Evolutionary conservation across 2,113 vertebrate genomes (phyloP).

Genomic region (Calonectris borealis): DNA sequence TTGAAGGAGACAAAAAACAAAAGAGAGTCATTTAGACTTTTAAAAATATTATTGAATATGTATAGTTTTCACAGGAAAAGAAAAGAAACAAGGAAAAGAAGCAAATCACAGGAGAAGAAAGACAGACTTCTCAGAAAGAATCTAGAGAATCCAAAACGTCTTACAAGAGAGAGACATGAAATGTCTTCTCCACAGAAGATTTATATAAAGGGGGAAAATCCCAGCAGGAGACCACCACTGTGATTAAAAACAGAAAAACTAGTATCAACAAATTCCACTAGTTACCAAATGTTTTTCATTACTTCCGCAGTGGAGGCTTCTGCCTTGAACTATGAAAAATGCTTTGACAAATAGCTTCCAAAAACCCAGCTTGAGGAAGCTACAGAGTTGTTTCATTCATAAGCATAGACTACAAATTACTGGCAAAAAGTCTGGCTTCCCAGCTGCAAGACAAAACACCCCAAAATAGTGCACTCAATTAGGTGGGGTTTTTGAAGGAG

Average conservation of each 20-base stretch:
- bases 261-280: slow-evolving; percentile 47
- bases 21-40: background rate
- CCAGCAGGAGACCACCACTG: slow-evolving; percentile 52
- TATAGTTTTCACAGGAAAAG: background rate
- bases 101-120: background rate
- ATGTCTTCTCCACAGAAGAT: slow-evolving; percentile 8
- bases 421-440: slow-evolving; percentile 45
- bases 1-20: background rate
- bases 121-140: background rate
- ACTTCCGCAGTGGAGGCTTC: slow-evolving; percentile 31
- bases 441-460: slow-evolving; percentile 66
- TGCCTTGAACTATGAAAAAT: slow-evolving; percentile 54
- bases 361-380: slow-evolving; percentile 57
- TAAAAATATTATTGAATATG: background rate
- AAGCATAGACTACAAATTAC: slow-evolving; percentile 22
- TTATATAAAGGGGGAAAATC: slow-evolving; percentile 30
- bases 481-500: slow-evolving; percentile 49
- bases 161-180: background rate
- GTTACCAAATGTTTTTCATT: slow-evolving; percentile 57
- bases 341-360: slow-evolving; percentile 45
- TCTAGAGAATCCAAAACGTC: background rate
- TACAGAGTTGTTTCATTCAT: slow-evolving; percentile 45
- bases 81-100: background rate
- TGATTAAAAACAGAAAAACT: slow-evolving; percentile 55
- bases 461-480: slow-evolving; percentile 41